phyloP scores from a whole-genome alignment of 2,113 vertebrate genomes.

The Dasyurus viverrinus region DNA sequence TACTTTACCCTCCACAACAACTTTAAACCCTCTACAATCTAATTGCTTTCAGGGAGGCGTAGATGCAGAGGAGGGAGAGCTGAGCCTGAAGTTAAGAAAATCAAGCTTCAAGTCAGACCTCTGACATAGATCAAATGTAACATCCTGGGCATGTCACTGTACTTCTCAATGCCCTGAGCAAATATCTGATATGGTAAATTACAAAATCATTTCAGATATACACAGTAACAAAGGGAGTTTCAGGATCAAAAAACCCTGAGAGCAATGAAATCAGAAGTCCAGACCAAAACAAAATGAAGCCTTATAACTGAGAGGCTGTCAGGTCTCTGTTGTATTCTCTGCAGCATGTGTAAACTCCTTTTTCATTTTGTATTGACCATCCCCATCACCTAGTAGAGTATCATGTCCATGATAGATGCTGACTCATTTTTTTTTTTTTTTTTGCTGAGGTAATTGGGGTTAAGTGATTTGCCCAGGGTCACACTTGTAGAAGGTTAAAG shows the following conservation, averaged over 20 bases:
- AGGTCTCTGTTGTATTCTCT: neutral
- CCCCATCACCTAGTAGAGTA: neutral
- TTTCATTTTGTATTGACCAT: neutral
- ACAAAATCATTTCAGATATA: neutral
- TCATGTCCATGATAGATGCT: neutral
- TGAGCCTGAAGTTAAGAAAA: neutral
- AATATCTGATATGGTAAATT: neutral
- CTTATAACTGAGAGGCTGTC: neutral
- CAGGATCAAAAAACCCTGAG: neutral
- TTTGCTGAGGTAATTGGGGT: no score
- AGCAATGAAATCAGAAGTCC: neutral
- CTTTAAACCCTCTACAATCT: neutral
- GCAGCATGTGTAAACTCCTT: neutral
- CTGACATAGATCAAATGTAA: neutral
- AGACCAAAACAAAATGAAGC: neutral
- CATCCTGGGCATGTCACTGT: neutral
- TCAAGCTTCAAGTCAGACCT: neutral
- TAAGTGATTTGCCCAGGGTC: no score
- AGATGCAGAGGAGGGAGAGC: neutral
- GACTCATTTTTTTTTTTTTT: neutral
- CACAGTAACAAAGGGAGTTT: neutral
- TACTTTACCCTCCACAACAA: neutral
- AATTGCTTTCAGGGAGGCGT: neutral
- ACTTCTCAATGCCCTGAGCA: neutral
- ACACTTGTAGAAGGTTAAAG: neutral